Evolutionary conservation across 2,888 invertebrate genomes (phyloP).

Genomic region (Quadroppia sp.): DNA sequence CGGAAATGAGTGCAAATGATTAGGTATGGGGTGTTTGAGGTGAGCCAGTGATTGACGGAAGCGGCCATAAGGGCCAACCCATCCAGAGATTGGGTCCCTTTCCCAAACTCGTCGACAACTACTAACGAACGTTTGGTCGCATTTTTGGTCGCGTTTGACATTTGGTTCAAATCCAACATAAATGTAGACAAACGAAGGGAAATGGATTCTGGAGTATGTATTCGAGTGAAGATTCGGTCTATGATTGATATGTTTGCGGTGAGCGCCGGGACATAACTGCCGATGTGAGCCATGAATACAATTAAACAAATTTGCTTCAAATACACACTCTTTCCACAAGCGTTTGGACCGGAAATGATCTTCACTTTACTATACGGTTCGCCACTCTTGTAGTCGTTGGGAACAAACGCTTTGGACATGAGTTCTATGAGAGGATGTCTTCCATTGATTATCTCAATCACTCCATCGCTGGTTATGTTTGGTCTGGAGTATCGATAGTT

Average conservation of each 20-base stretch:
- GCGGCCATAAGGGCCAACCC: slow-evolving; percentile 69
- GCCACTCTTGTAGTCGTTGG: slow-evolving; percentile 67
- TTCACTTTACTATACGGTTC: slow-evolving; percentile 60
- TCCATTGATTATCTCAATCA: slow-evolving; percentile 63
- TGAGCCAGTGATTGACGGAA: slow-evolving; percentile 64
- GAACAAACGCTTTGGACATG: slow-evolving; percentile 64
- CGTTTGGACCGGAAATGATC: slow-evolving; percentile 82
- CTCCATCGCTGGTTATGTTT: slow-evolving; percentile 58
- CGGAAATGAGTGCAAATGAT: slow-evolving; percentile 46
- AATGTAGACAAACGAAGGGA: slow-evolving; percentile 77
- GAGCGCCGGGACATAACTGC: slow-evolving; percentile 80
- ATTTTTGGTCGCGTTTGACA: slow-evolving; percentile 66
- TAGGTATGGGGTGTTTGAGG: slow-evolving; percentile 48
- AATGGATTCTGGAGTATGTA: slow-evolving; percentile 71
- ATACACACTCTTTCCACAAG: slow-evolving; percentile 87
- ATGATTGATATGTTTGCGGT: slow-evolving; percentile 67
- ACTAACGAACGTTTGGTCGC: slow-evolving; percentile 66
- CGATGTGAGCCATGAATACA: slow-evolving; percentile 79
- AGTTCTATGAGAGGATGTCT: slow-evolving; percentile 71
- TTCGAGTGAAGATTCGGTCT: slow-evolving; percentile 69
- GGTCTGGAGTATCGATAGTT: slow-evolving; percentile 66
- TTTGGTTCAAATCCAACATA: slow-evolving; percentile 76
- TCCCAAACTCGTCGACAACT: slow-evolving; percentile 84
- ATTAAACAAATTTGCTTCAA: slow-evolving; percentile 75
- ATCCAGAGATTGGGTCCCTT: slow-evolving; percentile 72